These are phyloP conservation scores for Peromyscus leucopus DNA, from an alignment of 2,113 vertebrate genomes.

Conservation along the genomic window DNA sequence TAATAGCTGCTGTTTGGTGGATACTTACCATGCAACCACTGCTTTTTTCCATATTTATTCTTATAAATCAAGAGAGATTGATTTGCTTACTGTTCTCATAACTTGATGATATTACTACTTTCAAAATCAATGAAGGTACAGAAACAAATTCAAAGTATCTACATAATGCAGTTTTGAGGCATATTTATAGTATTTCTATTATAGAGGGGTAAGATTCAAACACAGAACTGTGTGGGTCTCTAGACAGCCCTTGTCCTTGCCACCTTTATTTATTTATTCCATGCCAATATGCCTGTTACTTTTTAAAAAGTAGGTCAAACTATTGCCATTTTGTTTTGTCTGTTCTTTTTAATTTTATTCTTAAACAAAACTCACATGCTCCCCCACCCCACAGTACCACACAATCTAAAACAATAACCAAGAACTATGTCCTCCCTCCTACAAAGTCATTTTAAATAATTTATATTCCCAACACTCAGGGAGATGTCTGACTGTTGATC, in stretches of 20 bases:
- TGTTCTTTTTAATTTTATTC: slow-evolving; percentile 33
- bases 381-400: too few relatives aligned
- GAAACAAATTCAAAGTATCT: not conserved
- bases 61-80: not conserved
- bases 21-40: not conserved
- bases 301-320: not conserved
- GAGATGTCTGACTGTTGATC: not conserved
- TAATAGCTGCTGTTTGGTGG: not conserved
- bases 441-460: slow-evolving; percentile 20
- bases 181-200: not conserved
- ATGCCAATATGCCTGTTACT: not conserved
- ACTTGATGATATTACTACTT: not conserved
- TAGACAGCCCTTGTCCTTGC: not conserved
- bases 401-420: not conserved
- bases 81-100: not conserved
- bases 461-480: slow-evolving; percentile 1
- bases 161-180: not conserved
- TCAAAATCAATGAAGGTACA: not conserved
- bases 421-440: not conserved
- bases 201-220: not conserved
- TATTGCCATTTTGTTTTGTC: not conserved
- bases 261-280: slow-evolving; percentile 18
- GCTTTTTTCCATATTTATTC: not conserved
- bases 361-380: not conserved
- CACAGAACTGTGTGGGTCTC: not conserved